Evolutionary conservation across 1,140 invertebrate genomes (phyloP), one percentile per base, ranked within the genome.

Genomic region (Panonychus citri): DNA sequence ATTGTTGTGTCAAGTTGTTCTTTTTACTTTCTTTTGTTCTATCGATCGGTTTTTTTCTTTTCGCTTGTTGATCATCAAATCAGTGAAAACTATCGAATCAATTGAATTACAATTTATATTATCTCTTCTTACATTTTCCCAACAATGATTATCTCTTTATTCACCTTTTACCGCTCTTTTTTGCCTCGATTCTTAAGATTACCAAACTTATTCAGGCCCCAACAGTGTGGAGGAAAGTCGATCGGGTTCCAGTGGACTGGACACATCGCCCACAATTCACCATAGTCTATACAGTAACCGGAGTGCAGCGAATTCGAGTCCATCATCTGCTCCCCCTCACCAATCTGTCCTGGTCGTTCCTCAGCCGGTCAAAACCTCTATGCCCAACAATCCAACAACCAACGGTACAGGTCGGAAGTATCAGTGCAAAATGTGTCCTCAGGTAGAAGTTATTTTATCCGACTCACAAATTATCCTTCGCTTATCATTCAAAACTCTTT

Each of bases 371-470:
- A 86, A 85, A 68, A 84, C 81, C 53, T 76, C 76, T 30, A 80
- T 81, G 67, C 76, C 51, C 43, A 56, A 56, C 37, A 40, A 52
- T 43, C 17, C 51, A 4, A 54, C 57, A 24, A 54, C 39, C 49
- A 54, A 54, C 34, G 57, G 57, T 19, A 55, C 53, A 13, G 43
- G 70, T 69, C 64, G 73, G 50, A 90, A 90, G 69, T 94, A 94
- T 74, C 85, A 90, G 70, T 95, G 89, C 79, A 94, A 94, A 74
- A 94, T 95, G 88, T 95, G 89, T 72, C 88, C 89, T 61, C 86
- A 93, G 85, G 89, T 95, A 71, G 17, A 24, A 4, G 17, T 25
- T 50, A 13, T 25, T 28, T 50, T 28, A 17, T 28, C 49, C 21
- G n/a, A 4, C 17, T 46, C n/a, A 7, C 17, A 24, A 46, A 46